Evolutionary conservation across 2,113 vertebrate genomes (phyloP).

Genomic region (Tachysurus vachellii): DNA sequence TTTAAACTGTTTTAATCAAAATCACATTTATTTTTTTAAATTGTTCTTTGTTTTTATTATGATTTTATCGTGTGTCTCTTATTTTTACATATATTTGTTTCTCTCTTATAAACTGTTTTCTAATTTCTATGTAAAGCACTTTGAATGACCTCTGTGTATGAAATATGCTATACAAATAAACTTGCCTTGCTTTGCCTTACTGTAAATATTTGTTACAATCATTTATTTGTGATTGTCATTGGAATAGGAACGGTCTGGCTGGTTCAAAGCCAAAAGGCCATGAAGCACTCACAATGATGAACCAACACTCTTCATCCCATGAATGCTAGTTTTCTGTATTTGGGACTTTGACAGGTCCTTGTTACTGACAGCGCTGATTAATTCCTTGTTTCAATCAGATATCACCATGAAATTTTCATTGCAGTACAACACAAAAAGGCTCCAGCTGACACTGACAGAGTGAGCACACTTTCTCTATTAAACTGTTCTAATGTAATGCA

Average conservation of each 20-base stretch:
- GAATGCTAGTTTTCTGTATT: background rate
- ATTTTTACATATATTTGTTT: too few species aligned
- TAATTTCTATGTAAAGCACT: too few species aligned
- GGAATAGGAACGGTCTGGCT: background rate
- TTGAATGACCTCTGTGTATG: too few species aligned
- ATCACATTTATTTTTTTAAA: too few species aligned
- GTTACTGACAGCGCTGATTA: background rate
- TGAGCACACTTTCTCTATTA: background rate
- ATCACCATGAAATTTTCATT: slow-evolving; percentile 33
- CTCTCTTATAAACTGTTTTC: too few species aligned
- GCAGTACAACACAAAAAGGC: slow-evolving; percentile 45
- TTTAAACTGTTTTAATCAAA: too few species aligned
- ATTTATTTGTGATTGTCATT: slow-evolving; percentile 21
- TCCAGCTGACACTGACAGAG: slow-evolving; percentile 40
- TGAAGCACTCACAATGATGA: background rate
- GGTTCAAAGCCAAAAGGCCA: background rate
- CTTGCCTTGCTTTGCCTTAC: too few species aligned
- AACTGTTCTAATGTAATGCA: slow-evolving; percentile 33
- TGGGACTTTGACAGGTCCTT: slow-evolving; percentile 27
- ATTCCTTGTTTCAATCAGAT: slow-evolving; percentile 36
- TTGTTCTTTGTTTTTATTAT: too few species aligned
- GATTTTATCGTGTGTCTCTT: too few species aligned
- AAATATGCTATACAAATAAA: too few species aligned
- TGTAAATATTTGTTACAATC: slow-evolving; percentile 13
- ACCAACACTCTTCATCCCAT: background rate